Conservation (phyloP, 2,113 vertebrate species). For the Cyprinodon tularosa region DNA sequence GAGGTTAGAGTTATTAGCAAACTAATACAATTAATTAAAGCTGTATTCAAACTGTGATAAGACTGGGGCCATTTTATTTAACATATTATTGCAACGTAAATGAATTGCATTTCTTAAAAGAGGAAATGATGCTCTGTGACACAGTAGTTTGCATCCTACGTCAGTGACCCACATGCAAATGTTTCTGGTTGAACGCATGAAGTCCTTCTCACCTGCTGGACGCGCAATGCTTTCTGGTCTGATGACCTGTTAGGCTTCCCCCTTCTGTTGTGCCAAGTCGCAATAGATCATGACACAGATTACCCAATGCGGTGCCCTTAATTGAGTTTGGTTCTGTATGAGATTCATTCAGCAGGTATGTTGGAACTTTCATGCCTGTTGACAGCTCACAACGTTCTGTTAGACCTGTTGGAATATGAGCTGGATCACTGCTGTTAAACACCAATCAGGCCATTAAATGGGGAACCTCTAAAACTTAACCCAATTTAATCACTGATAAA, state of each 20-base stretch:
- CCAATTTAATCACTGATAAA: constrained; percentile 2
- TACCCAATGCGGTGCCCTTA: constrained; percentile 20
- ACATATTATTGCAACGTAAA: background rate
- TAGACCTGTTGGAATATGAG: constrained; percentile 48
- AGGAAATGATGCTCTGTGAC: background rate
- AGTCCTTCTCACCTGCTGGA: constrained; percentile 42
- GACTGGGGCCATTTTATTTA: too few species aligned
- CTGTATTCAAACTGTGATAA: too few species aligned
- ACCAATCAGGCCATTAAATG: constrained; percentile 44
- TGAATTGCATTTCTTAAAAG: background rate
- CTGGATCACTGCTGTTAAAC: constrained; percentile 43
- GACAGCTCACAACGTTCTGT: constrained; percentile 43
- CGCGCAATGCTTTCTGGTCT: constrained; percentile 2
- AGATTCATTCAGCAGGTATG: constrained; percentile 53
- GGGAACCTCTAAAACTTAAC: constrained; percentile 3
- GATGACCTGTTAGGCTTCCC: constrained; percentile 21
- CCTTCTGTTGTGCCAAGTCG: constrained; percentile 17
- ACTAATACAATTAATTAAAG: too few species aligned
- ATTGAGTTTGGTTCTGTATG: constrained; percentile 47
- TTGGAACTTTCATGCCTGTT: constrained; percentile 62
- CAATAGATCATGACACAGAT: constrained; percentile 17
- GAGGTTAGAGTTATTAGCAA: too few species aligned
- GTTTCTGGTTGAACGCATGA: constrained; percentile 30
- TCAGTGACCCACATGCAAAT: background rate
- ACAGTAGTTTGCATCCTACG: background rate